Evolutionary conservation across 1,140 invertebrate species (phyloP).

Genomic region (Heterodera schachtii): DNA sequence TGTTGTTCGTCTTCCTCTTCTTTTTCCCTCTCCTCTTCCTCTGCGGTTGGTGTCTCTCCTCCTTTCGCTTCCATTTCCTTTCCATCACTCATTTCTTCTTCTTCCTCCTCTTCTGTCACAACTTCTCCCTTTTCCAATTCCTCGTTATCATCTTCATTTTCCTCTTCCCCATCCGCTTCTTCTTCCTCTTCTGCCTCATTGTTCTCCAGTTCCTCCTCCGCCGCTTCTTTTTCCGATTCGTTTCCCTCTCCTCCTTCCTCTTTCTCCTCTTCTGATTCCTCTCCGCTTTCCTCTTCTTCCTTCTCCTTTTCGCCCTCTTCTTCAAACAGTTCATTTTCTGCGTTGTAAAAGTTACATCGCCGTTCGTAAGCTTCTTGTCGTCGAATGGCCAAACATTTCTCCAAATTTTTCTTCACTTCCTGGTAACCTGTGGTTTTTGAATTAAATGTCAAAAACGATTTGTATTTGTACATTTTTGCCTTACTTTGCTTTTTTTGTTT

Average conservation of each 20-base stretch:
- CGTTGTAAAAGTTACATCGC: constrained; percentile 20
- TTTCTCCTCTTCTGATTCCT: constrained; percentile 1
- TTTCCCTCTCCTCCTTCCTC: neutral
- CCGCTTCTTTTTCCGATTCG: neutral
- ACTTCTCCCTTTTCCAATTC: neutral
- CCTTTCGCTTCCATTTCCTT: neutral
- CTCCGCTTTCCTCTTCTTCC: neutral
- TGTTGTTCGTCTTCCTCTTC: neutral
- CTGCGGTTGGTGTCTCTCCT: neutral
- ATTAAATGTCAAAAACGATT: too few species aligned
- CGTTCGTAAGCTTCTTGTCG: constrained; percentile 18
- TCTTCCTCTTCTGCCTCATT: constrained; percentile 9
- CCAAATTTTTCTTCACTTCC: constrained; percentile 14
- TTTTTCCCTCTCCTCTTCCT: neutral
- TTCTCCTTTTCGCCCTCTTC: neutral
- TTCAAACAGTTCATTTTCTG: constrained; percentile 25
- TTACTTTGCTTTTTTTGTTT: neutral
- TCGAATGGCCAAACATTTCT: constrained; percentile 9
- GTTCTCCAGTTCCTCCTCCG: neutral
- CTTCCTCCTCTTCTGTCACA: neutral
- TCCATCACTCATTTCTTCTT: neutral
- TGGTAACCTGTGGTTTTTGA: neutral
- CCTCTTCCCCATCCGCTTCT: neutral
- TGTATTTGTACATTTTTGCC: neutral
- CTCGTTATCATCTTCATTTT: neutral